These are phyloP conservation scores for Eumaeus atala DNA, from an alignment of 1,140 invertebrate genomes.

Conservation along the genomic window DNA sequence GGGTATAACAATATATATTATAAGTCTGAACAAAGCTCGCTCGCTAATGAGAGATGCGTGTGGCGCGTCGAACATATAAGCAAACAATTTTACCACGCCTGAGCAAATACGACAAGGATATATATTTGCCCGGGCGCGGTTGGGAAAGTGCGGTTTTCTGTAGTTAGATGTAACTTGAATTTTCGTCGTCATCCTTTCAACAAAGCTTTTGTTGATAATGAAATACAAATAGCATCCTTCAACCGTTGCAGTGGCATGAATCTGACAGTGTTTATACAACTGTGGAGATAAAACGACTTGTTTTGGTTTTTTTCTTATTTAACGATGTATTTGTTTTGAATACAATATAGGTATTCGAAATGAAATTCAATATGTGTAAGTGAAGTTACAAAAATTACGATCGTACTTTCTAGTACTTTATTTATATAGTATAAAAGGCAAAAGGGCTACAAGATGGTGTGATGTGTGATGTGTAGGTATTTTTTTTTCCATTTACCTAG, in stretches of 20 bases:
- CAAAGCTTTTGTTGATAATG: conserved; percentile 68
- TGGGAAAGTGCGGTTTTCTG: conserved; percentile 52
- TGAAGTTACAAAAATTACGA: no score
- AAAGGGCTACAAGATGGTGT: no score
- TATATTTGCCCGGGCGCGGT: conserved; percentile 61
- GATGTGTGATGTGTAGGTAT: no score
- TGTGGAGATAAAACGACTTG: conserved; percentile 6
- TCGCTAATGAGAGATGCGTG: conserved; percentile 71
- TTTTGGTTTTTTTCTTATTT: conserved; percentile 1
- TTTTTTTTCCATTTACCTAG: no score
- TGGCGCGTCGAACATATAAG: conserved; percentile 71
- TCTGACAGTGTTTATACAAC: conserved; percentile 45
- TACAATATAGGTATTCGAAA: no score
- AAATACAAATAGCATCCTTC: conserved; percentile 68
- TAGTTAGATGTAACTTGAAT: conserved; percentile 56
- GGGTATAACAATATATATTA: conserved; percentile 66
- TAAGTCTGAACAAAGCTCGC: conserved; percentile 69
- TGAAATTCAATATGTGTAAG: no score
- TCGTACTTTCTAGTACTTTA: no score
- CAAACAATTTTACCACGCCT: conserved; percentile 73
- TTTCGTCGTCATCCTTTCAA: conserved; percentile 63
- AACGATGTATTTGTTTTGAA: background rate
- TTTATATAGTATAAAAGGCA: no score
- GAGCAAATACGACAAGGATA: conserved; percentile 71
- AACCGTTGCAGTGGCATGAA: conserved; percentile 48